Conservation (phyloP, 92 coral and sea anemone species). For the Desmophyllum pertusum region DNA sequence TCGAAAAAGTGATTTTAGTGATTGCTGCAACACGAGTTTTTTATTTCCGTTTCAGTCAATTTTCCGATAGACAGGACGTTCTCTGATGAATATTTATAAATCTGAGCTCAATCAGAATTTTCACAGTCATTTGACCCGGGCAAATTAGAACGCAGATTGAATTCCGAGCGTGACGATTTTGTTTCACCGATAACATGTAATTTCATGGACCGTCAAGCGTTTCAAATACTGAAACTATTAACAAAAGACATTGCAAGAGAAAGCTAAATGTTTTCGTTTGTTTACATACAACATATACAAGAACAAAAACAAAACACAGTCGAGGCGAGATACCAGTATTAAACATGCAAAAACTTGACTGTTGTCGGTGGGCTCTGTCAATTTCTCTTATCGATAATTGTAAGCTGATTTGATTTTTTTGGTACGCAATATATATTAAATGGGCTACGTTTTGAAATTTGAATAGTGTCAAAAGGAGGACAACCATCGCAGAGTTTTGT, state of each 20-base stretch:
- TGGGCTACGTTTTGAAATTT: neutral
- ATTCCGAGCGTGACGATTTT: constrained; percentile 41
- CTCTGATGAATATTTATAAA: constrained; percentile 25
- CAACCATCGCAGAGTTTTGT: neutral
- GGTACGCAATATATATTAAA: neutral
- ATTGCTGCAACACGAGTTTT: neutral
- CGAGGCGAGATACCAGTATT: neutral
- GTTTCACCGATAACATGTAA: constrained; percentile 27
- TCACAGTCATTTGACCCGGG: constrained; percentile 38
- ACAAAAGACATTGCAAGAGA: constrained; percentile 28
- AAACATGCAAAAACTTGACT: neutral
- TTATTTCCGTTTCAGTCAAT: neutral
- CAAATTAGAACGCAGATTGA: constrained; percentile 15
- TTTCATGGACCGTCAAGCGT: constrained; percentile 54
- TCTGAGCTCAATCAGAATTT: constrained; percentile 27
- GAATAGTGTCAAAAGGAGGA: neutral
- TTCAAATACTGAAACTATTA: constrained; percentile 30
- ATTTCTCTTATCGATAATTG: neutral
- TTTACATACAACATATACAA: constrained; percentile 16
- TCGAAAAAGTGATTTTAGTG: neutral
- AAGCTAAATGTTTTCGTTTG: constrained; percentile 27
- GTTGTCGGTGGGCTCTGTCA: neutral
- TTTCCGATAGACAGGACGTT: neutral
- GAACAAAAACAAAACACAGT: constrained; percentile 36
- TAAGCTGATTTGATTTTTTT: constrained; percentile 2